Percentiles rank a stretch among this genome's conserved stretches.
Evolutionary conservation across 2,888 invertebrate genomes (phyloP).

Genomic region (Imbricaverruca yamaguchii): DNA sequence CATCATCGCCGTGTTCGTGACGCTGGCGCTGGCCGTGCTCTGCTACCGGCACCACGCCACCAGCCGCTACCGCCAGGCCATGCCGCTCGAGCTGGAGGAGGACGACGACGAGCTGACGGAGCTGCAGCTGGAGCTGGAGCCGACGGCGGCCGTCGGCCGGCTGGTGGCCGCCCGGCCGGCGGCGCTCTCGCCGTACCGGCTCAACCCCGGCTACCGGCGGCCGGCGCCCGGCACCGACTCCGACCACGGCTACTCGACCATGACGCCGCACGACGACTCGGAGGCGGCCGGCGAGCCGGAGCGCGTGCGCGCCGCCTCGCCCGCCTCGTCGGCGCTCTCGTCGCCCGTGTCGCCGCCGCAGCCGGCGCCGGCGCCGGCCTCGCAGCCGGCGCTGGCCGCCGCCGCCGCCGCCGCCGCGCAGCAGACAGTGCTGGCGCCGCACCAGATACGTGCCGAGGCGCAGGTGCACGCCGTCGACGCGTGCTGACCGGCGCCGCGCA

Average conservation of each 20-base stretch:
- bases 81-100: conserved; percentile 26
- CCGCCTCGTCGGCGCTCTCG: conserved; percentile 4
- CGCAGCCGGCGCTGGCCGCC: neutral
- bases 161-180: conserved; percentile 50
- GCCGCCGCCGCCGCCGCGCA: neutral
- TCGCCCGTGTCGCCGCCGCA: neutral
- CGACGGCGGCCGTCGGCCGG: neutral
- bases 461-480: conserved; percentile 12
- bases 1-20: conserved; percentile 68
- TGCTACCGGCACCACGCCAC: conserved; percentile 59
- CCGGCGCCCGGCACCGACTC: conserved; percentile 65
- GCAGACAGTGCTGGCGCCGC: neutral
- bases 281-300: conserved; percentile 43
- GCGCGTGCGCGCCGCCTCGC: conserved; percentile 9
- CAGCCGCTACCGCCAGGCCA: conserved; percentile 23
- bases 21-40: conserved; percentile 73
- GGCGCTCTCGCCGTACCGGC: conserved; percentile 69
- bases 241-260: conserved; percentile 92
- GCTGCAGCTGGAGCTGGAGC: conserved; percentile 5
- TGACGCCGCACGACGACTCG: conserved; percentile 85
- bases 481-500: neutral
- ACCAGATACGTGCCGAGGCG: conserved; percentile 11
- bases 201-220: conserved; percentile 69
- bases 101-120: conserved; percentile 15
- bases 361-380: neutral